Conservation (phyloP, 2,888 invertebrate genomes). For the Melanophora roralis region DNA sequence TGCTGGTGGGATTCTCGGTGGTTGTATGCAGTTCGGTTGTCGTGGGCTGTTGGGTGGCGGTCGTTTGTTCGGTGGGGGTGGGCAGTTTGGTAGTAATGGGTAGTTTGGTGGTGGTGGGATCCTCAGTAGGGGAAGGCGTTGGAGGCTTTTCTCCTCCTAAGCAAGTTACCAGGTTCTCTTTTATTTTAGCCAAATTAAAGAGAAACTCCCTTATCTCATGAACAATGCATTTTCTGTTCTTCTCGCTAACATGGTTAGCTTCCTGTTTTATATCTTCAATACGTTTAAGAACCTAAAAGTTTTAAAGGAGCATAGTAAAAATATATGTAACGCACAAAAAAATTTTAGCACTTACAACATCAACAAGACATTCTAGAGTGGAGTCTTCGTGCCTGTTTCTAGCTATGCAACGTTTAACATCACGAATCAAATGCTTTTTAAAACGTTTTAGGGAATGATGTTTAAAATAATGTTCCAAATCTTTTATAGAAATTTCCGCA, state of each 20-base stretch:
- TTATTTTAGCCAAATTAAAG: not conserved
- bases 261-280: not conserved
- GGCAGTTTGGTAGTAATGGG: no score
- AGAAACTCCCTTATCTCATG: not conserved
- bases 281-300: not conserved
- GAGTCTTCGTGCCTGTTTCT: not conserved
- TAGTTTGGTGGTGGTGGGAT: no score
- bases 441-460: not conserved
- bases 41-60: no score
- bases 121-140: not conserved
- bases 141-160: not conserved
- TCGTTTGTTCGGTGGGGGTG: no score
- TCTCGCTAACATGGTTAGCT: no score
- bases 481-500: not conserved
- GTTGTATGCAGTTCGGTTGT: no score
- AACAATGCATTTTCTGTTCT: not conserved
- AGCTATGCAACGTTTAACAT: not conserved
- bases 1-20: no score
- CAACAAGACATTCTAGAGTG: not conserved
- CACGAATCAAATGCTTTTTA: not conserved
- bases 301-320: not conserved
- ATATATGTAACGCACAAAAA: no score
- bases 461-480: not conserved
- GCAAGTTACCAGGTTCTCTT: not conserved
- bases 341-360: conserved; percentile 20